Base-by-base conservation (phyloP, 2,888 invertebrate species). In the Thereva nobilitata region DNA sequence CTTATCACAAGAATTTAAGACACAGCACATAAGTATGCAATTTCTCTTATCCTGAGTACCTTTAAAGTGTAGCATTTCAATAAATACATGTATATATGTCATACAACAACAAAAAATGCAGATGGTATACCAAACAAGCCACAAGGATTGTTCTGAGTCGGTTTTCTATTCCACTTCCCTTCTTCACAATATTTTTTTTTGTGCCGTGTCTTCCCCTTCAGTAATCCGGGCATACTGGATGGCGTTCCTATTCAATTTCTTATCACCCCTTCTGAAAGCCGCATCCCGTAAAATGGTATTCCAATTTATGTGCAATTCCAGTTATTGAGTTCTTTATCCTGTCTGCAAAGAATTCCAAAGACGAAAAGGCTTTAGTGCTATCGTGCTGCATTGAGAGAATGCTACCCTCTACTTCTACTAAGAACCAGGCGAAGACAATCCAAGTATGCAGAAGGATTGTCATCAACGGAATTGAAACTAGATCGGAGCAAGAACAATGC, bases 291-390 rank as follows among this genome's bases (percentile, higher is more conserved):
- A 61, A 61, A 61, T 61, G 61, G 61, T 50, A 61, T 61, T 61
- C 61, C 61, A 61, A 61, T 61, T 61, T 61, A 61, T 61, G 49
- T 61, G 61, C 61, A 61, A 61, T 61, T 61, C 50, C 61, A 61
- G 61, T 61, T 61, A 61, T 61, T 61, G 61, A 61, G 50, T 61
- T 61, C 50, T 50, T 40, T 49, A 49, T 50, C 40, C 40, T 61
- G 10, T 49, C 61, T 50, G 23, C 50, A 50, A 38, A 41, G 61
- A 61, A 61, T 61, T 38, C 61, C 50, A 61, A 61, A 41, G 50
- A 61, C 40, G 61, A 50, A n/a, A 41, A 61, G 50, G 42, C 23
- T 6, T 10, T 23, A 37, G 37, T 10, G 38, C 38, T 12, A 10
- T 57, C 37, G 45, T 45, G 57, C 35, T 8, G 37, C 23, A 23